Evolutionary conservation across 1,140 invertebrate species (phyloP).

Genomic region (Pseudomyrmex sp.): DNA sequence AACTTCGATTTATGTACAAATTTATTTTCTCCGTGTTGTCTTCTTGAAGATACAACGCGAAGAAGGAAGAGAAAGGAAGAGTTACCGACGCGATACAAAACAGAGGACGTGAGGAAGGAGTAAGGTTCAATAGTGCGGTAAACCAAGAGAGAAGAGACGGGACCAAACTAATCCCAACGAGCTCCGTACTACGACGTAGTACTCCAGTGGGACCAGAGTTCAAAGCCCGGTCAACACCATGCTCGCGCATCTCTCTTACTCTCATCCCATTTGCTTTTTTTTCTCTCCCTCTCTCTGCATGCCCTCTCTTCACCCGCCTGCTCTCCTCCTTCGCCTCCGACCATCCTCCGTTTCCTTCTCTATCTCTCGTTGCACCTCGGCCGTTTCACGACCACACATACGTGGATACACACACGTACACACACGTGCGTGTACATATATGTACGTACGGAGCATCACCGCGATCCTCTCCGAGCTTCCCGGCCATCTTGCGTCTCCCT

Average conservation of each 20-base stretch:
- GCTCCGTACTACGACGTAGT: constrained; percentile 77
- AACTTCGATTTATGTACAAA: neutral
- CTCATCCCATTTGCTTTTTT: neutral
- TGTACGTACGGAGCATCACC: constrained; percentile 57
- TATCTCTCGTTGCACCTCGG: constrained; percentile 54
- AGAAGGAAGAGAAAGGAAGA: neutral
- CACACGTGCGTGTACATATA: neutral
- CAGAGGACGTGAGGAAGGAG: constrained; percentile 57
- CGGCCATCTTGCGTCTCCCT: constrained; percentile 40
- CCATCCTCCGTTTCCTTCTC: constrained; percentile 21
- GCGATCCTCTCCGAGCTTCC: constrained; percentile 37
- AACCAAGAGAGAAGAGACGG: constrained; percentile 63
- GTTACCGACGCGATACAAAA: constrained; percentile 46
- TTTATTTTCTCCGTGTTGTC: neutral
- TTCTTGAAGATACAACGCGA: neutral
- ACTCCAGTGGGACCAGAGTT: constrained; percentile 78
- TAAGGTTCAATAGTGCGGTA: constrained; percentile 74
- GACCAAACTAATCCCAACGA: constrained; percentile 65
- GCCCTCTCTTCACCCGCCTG: constrained; percentile 10
- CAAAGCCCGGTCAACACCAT: constrained; percentile 81
- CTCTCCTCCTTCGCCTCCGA: constrained; percentile 18
- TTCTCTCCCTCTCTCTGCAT: neutral
- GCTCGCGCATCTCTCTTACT: constrained; percentile 57
- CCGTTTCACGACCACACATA: constrained; percentile 65
- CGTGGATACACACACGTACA: constrained; percentile 6